phyloP scores from a whole-genome alignment of 2,888 invertebrate genomes.

The Melanargia galathea region DNA sequence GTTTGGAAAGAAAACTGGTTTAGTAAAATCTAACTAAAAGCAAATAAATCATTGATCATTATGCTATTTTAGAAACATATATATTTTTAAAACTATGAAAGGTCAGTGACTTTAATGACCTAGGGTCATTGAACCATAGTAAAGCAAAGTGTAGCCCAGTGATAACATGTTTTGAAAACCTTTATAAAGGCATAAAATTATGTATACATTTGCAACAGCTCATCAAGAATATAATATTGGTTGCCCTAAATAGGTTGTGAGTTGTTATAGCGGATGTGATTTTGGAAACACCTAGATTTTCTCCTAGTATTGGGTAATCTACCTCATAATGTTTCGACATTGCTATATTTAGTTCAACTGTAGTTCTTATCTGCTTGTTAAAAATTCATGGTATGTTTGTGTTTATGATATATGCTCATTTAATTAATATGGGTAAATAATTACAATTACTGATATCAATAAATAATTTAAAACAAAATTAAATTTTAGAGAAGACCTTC shows the following conservation, averaged over 20 bases:
- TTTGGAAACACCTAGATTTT: neutral
- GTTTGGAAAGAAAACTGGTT: neutral
- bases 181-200: neutral
- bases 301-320: neutral
- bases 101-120: constrained; percentile 7
- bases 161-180: constrained; percentile 9
- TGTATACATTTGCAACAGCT: neutral
- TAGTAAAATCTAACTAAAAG: no score
- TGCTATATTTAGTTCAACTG: neutral
- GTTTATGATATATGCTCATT: neutral
- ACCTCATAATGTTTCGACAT: neutral
- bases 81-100: neutral
- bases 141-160: constrained; percentile 6
- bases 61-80: neutral
- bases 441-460: neutral
- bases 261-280: neutral
- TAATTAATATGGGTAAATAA: neutral
- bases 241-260: neutral
- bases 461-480: neutral
- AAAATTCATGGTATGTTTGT: neutral
- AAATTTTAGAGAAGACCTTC: neutral
- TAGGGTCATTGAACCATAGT: constrained; percentile 11
- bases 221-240: no score
- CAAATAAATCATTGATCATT: neutral
- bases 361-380: constrained; percentile 14